phyloP scores from a whole-genome alignment of 1,140 invertebrate genomes.

The Dinoponera quadriceps region DNA sequence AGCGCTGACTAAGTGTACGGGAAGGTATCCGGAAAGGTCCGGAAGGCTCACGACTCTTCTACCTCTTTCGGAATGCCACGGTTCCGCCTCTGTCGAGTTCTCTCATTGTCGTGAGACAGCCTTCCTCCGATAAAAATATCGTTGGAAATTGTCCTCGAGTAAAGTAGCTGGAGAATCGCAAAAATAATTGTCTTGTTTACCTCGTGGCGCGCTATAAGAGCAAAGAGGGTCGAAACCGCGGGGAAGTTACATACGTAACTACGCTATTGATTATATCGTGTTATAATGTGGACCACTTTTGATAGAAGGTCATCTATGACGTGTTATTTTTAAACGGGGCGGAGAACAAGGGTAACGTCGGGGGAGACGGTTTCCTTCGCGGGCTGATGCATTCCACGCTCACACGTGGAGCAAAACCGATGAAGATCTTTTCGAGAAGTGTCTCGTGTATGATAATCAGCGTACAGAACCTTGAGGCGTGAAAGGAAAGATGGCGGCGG shows the following conservation, averaged over 20 bases:
- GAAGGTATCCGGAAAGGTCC: slow-evolving; percentile 61
- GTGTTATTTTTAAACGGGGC: slow-evolving; percentile 37
- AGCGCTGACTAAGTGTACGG: slow-evolving; percentile 65
- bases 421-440: slow-evolving; percentile 44
- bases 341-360: not conserved
- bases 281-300: slow-evolving; percentile 22
- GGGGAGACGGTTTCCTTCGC: not conserved
- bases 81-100: not conserved
- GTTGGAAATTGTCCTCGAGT: not conserved
- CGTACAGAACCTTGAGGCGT: slow-evolving; percentile 70
- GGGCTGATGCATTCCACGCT: not conserved
- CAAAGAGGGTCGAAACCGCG: slow-evolving; percentile 22
- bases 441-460: slow-evolving; percentile 73
- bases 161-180: slow-evolving; percentile 2
- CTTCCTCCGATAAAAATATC: not conserved
- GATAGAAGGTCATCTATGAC: slow-evolving; percentile 33
- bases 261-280: slow-evolving; percentile 39
- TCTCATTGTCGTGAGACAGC: not conserved
- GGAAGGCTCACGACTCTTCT: not conserved
- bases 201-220: not conserved
- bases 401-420: not conserved
- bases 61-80: not conserved
- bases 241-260: not conserved
- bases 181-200: slow-evolving; percentile 27
- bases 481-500: slow-evolving; percentile 72